These are phyloP conservation scores for Acinonyx jubatus DNA, from an alignment of 2,113 vertebrate genomes.

Conservation along the genomic window DNA sequence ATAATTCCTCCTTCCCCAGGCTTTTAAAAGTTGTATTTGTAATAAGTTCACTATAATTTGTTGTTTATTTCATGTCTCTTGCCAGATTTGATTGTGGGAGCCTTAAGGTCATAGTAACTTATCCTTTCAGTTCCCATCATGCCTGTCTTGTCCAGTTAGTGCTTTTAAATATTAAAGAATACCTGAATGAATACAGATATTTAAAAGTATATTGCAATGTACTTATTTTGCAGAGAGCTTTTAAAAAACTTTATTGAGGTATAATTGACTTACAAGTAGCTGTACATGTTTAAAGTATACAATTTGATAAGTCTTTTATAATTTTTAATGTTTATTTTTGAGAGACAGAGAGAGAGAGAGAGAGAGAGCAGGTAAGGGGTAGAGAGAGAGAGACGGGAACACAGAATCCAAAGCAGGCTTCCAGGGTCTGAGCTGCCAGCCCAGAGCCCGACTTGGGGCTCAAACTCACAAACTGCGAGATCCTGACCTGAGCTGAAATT, in stretches of 20 bases:
- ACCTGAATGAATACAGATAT: not conserved
- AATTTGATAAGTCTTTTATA: not conserved
- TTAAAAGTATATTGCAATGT: not conserved
- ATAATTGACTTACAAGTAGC: not conserved
- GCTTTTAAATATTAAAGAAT: not conserved
- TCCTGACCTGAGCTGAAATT: too few species aligned
- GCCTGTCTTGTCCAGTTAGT: not conserved
- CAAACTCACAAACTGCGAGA: too few species aligned
- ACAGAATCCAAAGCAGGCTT: too few species aligned
- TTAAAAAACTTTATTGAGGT: not conserved
- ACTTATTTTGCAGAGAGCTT: not conserved
- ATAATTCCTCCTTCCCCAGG: not conserved
- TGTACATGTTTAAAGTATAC: not conserved
- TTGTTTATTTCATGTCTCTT: not conserved
- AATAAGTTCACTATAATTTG: not conserved
- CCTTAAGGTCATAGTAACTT: not conserved
- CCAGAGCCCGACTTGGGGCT: too few species aligned
- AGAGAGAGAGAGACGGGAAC: too few species aligned
- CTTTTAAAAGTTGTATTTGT: not conserved
- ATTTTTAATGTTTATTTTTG: too few species aligned
- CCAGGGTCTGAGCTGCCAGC: too few species aligned
- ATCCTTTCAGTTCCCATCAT: not conserved
- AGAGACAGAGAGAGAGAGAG: too few species aligned
- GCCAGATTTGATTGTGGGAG: not conserved
- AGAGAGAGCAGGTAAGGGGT: too few species aligned